These are phyloP conservation scores for Drosophila mimica DNA, from an alignment of 2,888 invertebrate species.

Conservation along the genomic window DNA sequence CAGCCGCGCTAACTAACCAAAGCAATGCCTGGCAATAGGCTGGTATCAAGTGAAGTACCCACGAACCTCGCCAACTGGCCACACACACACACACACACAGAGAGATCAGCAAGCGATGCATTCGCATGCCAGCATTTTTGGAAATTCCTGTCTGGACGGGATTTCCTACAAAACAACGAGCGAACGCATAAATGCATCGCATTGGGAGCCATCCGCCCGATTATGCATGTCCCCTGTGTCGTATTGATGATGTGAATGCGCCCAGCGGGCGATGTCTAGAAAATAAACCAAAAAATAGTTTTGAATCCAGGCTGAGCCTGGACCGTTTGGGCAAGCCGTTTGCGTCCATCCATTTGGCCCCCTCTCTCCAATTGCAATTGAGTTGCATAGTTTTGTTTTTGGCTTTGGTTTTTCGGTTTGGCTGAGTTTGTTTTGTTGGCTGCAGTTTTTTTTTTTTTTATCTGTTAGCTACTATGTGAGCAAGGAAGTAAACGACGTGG, in stretches of 20 bases:
- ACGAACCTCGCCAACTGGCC: not conserved
- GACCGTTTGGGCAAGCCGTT: constrained; percentile 14
- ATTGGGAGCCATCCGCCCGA: constrained; percentile 71
- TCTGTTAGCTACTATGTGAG: not conserved
- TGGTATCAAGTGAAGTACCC: not conserved
- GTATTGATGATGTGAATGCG: constrained; percentile 68
- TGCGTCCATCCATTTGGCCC: constrained; percentile 1
- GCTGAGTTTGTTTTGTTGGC: constrained; percentile 54
- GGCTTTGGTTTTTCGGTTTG: constrained; percentile 43
- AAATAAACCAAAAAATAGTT: constrained; percentile 67
- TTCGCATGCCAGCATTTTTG: constrained; percentile 52
- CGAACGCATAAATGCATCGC: constrained; percentile 70
- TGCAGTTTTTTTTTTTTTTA: constrained; percentile 16
- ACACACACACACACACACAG: not conserved
- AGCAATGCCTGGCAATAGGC: constrained; percentile 37
- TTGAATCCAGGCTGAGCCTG: constrained; percentile 10
- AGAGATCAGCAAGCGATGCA: constrained; percentile 38
- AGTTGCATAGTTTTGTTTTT: constrained; percentile 65
- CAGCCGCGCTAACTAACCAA: constrained; percentile 46
- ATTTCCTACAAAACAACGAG: constrained; percentile 60
- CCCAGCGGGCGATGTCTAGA: constrained; percentile 28
- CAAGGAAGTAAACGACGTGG: constrained; percentile 6
- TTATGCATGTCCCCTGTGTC: constrained; percentile 74
- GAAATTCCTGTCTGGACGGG: constrained; percentile 78
- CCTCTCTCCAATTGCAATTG: constrained; percentile 35